Base-by-base conservation (phyloP, 2,888 invertebrate genomes). In the Bellardia pandia region DNA sequence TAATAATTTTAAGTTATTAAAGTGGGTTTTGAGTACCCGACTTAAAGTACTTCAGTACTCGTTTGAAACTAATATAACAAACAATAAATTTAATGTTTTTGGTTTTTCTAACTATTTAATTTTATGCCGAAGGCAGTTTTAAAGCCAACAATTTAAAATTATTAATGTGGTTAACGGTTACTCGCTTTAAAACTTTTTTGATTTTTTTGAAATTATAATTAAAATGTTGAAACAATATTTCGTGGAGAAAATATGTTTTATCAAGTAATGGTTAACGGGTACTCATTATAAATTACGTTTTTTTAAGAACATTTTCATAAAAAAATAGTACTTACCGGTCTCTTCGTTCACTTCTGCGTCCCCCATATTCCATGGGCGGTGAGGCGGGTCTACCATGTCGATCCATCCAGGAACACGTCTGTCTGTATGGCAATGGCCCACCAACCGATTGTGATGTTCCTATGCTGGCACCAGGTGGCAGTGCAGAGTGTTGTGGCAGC, bases 341-440 rank as follows among this genome's bases (percentile, higher is more conserved):
- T 82, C 93, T 90, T 68, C 93, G 92, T 76, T 93, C 93, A 89
- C 91, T 93, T 58, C 93, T 91, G 85, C 94, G 90, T 74, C 93
- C 93, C 75, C 93, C 93, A 91, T 95, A 95, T 92, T 96, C 96
- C 90, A 95, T 92, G 30, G 96, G 96, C 72, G 98, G 98, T 42
- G 98, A 98, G 33, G 96, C 98, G 1, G 98, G 97, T 88, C 98
- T 95, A 5, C 98, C 98, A 91, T 97, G 96, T 82, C 98, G 95
- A 94, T 98, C 98, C 96, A 98, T 98, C 98, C 98, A 98, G 85
- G 97, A 97, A 94, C 98, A 98, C 75, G 97, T 97, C 91, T 98
- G 97, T 81, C 96, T 92, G 90, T 93, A 94, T 90, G 94, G 94
- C 88, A 93, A 90, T 56, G 87, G 62, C 48, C 93, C 95, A 64